Base-by-base conservation (phyloP, 2,888 invertebrate genomes). In the Chaetogeoica ovagalla region DNA sequence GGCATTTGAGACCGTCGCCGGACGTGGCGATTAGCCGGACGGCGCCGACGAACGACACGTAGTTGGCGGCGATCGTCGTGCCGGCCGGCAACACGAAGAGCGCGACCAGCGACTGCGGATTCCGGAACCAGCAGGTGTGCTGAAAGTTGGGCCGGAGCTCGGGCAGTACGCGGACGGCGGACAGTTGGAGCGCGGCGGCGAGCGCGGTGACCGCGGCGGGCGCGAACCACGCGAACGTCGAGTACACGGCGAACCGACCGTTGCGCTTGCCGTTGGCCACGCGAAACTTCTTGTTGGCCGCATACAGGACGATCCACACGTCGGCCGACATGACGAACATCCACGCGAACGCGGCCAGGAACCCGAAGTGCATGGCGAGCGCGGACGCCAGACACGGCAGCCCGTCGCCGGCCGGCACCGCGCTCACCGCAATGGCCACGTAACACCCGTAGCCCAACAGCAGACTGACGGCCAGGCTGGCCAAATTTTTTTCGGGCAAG, bases 301-400 rank as follows among this genome's bases (percentile, higher is more conserved):
- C 83, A 57, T 85, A 85, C 39, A 87, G 85, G n/a, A 86, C 88
- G 83, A 86, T 85, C 85, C 86, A 87, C 21, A 86, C 87, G 83
- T 89, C 89, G 84, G 87, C 87, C 0, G 89, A 87, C 85, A 89
- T 86, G 8, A 88, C 86, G 72, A 88, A 86, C 87, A 88, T 88
- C 89, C 89, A 89, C 81, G 86, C 87, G 84, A 89, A 89, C 2
- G 89, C 87, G 0, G 88, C 86, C 81, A 89, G 85, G 84, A 88
- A 89, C 82, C 86, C 86, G 84, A 87, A 89, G 83, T 89, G 88
- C 81, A 88, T 87, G 30, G 86, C 82, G 2, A 87, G 85, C 5
- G 87, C 89, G 11, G 87, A 83, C 2, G 85, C 83, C 17, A 86
- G 84, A 82, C 89, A 89, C 11, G 85, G 84, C 19, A 81, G 81